Evolutionary conservation across 2,113 vertebrate species (phyloP).

Genomic region (Vidua chalybeata): DNA sequence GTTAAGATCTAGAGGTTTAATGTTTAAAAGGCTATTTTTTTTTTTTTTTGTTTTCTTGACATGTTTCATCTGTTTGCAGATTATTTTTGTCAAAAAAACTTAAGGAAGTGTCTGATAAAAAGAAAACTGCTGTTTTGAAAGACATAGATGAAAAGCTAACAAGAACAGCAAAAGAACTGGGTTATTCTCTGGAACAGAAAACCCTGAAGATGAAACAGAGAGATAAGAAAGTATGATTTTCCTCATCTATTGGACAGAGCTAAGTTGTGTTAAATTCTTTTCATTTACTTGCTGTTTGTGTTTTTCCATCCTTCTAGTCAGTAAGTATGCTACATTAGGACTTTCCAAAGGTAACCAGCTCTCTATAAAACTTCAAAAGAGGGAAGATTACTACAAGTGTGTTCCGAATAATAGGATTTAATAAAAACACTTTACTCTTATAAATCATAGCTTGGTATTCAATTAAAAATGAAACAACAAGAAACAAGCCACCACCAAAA

Average conservation of each 20-base stretch:
- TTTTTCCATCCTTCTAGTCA: background rate
- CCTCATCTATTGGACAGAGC: background rate
- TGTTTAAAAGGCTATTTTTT: background rate
- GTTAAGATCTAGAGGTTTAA: background rate
- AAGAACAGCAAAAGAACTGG: conserved; percentile 78
- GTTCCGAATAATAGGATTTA: background rate
- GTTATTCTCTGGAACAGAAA: conserved; percentile 88
- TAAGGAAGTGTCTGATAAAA: conserved; percentile 80
- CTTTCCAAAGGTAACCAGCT: background rate
- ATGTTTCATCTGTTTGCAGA: conserved; percentile 73
- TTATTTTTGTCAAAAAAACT: conserved; percentile 83
- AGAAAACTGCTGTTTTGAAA: conserved; percentile 72
- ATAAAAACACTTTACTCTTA: background rate
- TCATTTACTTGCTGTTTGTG: background rate
- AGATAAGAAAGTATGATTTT: conserved; percentile 87
- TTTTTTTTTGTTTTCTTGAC: background rate
- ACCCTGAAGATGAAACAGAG: conserved; percentile 89
- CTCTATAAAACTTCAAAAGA: background rate
- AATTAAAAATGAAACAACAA: background rate
- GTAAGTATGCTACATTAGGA: background rate
- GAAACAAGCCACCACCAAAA: background rate
- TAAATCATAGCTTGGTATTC: background rate
- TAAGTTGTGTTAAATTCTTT: conserved; percentile 22
- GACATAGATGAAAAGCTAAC: conserved; percentile 83
- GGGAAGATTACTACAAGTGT: background rate